phyloP scores from a whole-genome alignment of 2,797 vertebrate genomes.

The Amazonetta brasiliensis region DNA sequence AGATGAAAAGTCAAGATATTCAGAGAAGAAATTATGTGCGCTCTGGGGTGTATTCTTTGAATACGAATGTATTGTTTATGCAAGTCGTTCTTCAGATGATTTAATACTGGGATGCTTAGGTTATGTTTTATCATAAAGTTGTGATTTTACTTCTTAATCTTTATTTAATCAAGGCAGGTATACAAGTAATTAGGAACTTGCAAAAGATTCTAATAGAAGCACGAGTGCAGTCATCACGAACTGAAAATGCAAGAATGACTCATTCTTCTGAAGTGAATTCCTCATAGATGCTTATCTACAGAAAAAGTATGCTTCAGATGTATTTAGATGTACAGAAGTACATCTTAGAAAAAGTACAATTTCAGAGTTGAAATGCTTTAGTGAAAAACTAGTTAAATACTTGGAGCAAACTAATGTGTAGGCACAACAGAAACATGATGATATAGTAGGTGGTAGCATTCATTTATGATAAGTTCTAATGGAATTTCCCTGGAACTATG shows the following conservation, averaged over 20 bases:
- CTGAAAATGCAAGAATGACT: neutral
- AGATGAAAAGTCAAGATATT: neutral
- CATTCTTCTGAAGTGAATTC: neutral
- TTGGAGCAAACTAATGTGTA: neutral
- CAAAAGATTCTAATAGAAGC: neutral
- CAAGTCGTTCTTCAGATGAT: neutral
- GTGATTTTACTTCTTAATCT: neutral
- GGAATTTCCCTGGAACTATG: conserved; percentile 38
- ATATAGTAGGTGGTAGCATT: conserved; percentile 17
- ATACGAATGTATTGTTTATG: neutral
- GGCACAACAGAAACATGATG: conserved; percentile 15
- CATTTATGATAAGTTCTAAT: conserved; percentile 12
- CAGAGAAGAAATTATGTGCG: neutral
- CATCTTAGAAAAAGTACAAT: neutral
- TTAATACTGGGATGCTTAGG: neutral
- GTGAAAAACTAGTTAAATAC: neutral
- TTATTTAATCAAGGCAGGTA: neutral
- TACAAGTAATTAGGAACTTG: neutral
- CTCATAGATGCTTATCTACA: neutral
- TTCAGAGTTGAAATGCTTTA: neutral
- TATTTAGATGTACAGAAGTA: too few species aligned
- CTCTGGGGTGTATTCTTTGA: neutral
- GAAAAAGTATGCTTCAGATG: too few species aligned
- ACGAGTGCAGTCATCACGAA: neutral
- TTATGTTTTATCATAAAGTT: neutral